A percentile compares a stretch with the other conserved stretches of the same genome.
phyloP scores from a whole-genome alignment of 2,113 vertebrate genomes.

The Phalacrocorax aristotelis region DNA sequence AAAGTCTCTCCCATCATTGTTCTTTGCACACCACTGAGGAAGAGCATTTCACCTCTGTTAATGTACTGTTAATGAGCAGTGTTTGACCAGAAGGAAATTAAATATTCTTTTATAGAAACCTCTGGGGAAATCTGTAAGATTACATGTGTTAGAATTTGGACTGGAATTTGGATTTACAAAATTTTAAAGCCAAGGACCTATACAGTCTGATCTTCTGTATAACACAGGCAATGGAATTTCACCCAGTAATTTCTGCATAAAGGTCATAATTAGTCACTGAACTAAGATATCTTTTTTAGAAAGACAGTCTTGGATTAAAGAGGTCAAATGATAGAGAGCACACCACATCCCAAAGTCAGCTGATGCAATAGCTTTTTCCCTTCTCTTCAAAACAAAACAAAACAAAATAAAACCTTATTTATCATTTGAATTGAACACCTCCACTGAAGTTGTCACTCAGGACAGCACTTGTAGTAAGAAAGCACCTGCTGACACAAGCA shows the following conservation, averaged over 20 bases:
- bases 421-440: not conserved
- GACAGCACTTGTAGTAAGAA: not conserved
- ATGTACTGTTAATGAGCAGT: not conserved
- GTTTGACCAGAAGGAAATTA: not conserved
- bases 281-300: slow-evolving; percentile 42
- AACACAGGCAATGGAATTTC: slow-evolving; percentile 16
- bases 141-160: slow-evolving; percentile 24
- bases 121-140: not conserved
- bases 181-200: not conserved
- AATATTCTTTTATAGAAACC: slow-evolving; percentile 4
- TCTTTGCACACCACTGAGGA: not conserved
- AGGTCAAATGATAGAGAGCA: slow-evolving; percentile 47
- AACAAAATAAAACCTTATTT: not conserved
- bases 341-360: slow-evolving; percentile 37
- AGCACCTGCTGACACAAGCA: not conserved
- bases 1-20: not conserved
- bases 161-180: not conserved
- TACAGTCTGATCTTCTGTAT: not conserved
- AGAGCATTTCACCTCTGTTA: not conserved
- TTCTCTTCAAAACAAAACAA: not conserved
- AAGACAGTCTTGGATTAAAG: slow-evolving; percentile 44
- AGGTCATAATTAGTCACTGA: slow-evolving; percentile 51
- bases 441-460: not conserved
- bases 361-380: slow-evolving; percentile 3
- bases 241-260: slow-evolving; percentile 54